A percentile compares a stretch with the other conserved stretches of the same genome.
These are phyloP conservation scores for Tribolium madens DNA, from an alignment of 1,140 invertebrate genomes.

Conservation along the genomic window DNA sequence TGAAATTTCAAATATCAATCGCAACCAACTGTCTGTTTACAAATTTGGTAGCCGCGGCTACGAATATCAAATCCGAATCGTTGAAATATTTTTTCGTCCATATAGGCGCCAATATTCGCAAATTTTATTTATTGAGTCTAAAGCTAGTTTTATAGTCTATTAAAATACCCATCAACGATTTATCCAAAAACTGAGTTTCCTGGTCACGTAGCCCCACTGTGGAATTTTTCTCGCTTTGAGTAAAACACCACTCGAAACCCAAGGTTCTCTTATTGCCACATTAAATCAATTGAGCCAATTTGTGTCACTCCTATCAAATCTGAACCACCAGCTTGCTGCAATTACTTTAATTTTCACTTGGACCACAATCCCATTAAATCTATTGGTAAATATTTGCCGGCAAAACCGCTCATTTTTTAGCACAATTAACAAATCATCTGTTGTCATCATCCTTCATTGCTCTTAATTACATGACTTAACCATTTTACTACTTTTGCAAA, in stretches of 20 bases:
- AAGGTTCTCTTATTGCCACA: slow-evolving; percentile 1
- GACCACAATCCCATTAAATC: not conserved
- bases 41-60: slow-evolving; percentile 12
- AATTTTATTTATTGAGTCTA: slow-evolving; percentile 37
- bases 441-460: not conserved
- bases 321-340: not conserved
- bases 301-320: slow-evolving; percentile 9
- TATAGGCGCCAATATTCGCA: slow-evolving; percentile 29
- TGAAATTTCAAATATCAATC: not conserved
- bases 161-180: slow-evolving; percentile 9
- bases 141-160: slow-evolving; percentile 32
- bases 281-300: slow-evolving; percentile 35
- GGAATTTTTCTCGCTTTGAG: slow-evolving; percentile 12
- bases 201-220: not conserved
- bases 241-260: not conserved
- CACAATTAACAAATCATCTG: slow-evolving; percentile 5
- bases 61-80: slow-evolving; percentile 9
- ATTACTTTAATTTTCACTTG: slow-evolving; percentile 20
- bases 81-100: slow-evolving; percentile 26
- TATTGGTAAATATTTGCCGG: slow-evolving; percentile 21
- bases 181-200: slow-evolving; percentile 20
- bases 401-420: slow-evolving; percentile 12
- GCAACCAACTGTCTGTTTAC: slow-evolving; percentile 11
- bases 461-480: slow-evolving; percentile 12
- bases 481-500: not conserved